A percentile compares a stretch with the other conserved stretches of the same genome.
These are phyloP conservation scores for Stichodactyla mertensii DNA, from an alignment of 64 coral and sea anemone genomes.

Conservation along the genomic window DNA sequence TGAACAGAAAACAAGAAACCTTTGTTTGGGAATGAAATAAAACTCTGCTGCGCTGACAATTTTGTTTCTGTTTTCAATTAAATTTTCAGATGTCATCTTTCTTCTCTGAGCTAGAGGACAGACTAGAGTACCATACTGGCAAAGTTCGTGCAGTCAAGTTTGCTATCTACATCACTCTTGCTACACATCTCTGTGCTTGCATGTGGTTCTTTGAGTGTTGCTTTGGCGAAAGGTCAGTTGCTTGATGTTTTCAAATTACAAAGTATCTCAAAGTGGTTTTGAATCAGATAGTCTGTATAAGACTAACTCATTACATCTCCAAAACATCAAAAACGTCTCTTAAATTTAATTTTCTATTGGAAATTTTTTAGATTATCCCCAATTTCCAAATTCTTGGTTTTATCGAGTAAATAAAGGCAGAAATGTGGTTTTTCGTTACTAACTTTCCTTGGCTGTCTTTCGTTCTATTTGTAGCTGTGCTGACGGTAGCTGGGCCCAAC, in stretches of 20 bases:
- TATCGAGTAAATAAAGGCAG: too few relatives aligned
- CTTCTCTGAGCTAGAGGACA: conserved; percentile 64
- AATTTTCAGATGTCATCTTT: conserved; percentile 56
- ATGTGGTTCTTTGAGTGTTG: conserved; percentile 79
- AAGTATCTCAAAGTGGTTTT: too few relatives aligned
- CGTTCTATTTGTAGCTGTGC: conserved; percentile 6
- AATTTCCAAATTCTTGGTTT: too few relatives aligned
- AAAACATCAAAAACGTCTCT: too few relatives aligned
- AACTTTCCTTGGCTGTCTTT: too few relatives aligned
- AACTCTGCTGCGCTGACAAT: not conserved
- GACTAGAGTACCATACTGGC: conserved; percentile 55
- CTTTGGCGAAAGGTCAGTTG: conserved; percentile 42
- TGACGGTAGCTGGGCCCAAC: conserved; percentile 62
- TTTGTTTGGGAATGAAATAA: not conserved
- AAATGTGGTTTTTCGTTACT: too few relatives aligned
- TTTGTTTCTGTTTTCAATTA: not conserved
- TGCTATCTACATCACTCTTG: conserved; percentile 61
- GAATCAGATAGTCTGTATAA: too few relatives aligned
- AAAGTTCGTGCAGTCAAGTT: conserved; percentile 73
- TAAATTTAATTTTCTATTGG: too few relatives aligned
- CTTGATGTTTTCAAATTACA: too few relatives aligned
- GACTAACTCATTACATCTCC: too few relatives aligned
- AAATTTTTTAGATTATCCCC: too few relatives aligned
- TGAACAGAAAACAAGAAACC: not conserved
- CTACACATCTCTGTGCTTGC: conserved; percentile 67